These are phyloP conservation scores for Bombus soroeensis DNA, from an alignment of 1,140 invertebrate genomes.

Conservation along the genomic window DNA sequence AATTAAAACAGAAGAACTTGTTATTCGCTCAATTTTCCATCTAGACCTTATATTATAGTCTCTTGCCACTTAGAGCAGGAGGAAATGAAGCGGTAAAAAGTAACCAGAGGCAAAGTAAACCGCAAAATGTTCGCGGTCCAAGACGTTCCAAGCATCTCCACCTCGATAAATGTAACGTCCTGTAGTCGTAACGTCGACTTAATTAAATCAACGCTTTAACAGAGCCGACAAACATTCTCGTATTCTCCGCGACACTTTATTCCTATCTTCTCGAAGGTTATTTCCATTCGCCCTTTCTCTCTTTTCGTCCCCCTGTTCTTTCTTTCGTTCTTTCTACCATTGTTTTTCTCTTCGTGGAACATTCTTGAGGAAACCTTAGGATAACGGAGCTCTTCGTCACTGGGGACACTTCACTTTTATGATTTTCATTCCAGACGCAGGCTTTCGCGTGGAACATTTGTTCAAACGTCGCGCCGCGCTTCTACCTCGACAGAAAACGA, in stretches of 20 bases:
- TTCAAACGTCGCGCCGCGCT: background rate
- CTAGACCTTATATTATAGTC: background rate
- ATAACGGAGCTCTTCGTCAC: background rate
- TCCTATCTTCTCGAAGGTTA: slow-evolving; percentile 3
- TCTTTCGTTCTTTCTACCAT: no score
- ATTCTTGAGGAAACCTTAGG: background rate
- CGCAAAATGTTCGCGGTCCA: background rate
- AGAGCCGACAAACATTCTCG: slow-evolving; percentile 10
- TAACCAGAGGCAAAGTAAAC: background rate
- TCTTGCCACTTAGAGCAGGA: background rate
- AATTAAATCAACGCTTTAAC: slow-evolving; percentile 25
- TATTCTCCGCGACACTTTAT: background rate
- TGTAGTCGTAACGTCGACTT: background rate
- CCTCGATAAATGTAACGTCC: background rate
- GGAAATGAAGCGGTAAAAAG: background rate
- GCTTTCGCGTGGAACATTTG: background rate
- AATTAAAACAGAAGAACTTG: background rate
- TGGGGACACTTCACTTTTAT: slow-evolving; percentile 1
- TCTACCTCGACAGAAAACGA: background rate
- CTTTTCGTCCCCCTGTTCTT: background rate
- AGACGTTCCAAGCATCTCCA: background rate
- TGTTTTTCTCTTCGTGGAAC: background rate
- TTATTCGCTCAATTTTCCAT: background rate
- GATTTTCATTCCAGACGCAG: slow-evolving; percentile 11
- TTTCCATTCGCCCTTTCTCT: background rate